A percentile compares a stretch with the other conserved stretches of the same genome.
phyloP scores from a whole-genome alignment of 35 echinoderm and acorn worm species.

The Ptychodera flava region DNA sequence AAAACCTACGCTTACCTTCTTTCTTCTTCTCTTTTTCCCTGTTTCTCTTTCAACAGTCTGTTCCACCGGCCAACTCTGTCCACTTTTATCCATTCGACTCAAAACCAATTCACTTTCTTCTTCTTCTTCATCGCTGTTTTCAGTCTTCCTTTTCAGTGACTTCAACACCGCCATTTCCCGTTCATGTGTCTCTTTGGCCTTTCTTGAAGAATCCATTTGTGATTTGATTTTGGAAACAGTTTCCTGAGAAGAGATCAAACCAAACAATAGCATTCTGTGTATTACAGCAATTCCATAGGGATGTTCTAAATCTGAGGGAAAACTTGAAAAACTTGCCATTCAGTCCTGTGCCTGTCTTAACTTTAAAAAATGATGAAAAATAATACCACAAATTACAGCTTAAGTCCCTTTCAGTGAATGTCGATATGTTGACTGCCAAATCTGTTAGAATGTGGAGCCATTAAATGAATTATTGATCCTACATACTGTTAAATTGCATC shows the following conservation, averaged over 20 bases:
- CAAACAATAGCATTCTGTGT: not conserved
- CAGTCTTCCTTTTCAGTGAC: not conserved
- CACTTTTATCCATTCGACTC: conserved; percentile 74
- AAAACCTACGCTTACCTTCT: too few relatives aligned
- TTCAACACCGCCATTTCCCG: conserved; percentile 8
- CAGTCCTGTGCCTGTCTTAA: too few relatives aligned
- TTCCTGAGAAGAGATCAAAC: conserved; percentile 34
- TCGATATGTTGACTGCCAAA: too few relatives aligned
- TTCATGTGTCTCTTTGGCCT: conserved; percentile 46
- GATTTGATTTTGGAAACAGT: conserved; percentile 59
- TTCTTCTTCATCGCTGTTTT: conserved; percentile 22
- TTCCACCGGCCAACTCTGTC: conserved; percentile 85
- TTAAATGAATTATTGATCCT: not conserved
- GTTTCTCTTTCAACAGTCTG: conserved; percentile 25
- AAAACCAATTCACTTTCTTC: conserved; percentile 57
- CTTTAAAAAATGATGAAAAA: too few relatives aligned
- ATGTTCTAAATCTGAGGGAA: too few relatives aligned
- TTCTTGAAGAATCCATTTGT: conserved; percentile 53
- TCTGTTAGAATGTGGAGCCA: not conserved
- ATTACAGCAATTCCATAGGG: not conserved
- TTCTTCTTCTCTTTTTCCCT: conserved; percentile 51
- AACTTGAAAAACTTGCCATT: too few relatives aligned
- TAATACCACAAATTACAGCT: too few relatives aligned
- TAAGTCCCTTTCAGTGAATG: too few relatives aligned
- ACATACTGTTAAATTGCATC: not conserved